Percentiles rank a stretch among this genome's conserved stretches.
These are phyloP conservation scores for Pollenia angustigena DNA, from an alignment of 2,888 invertebrate genomes.

Conservation along the genomic window DNA sequence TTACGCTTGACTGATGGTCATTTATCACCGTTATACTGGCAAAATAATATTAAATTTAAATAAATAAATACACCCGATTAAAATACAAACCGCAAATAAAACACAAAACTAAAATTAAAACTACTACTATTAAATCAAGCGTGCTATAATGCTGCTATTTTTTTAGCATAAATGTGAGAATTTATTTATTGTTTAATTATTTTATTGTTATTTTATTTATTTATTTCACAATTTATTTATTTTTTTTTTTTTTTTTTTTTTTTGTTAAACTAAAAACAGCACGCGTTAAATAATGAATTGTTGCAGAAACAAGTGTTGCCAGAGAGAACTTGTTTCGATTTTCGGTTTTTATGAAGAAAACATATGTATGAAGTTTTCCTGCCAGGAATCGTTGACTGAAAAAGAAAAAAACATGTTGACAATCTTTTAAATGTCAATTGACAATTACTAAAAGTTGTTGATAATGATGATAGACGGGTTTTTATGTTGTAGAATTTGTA, in stretches of 20 bases:
- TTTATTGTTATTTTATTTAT: neutral
- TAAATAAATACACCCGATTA: conserved; percentile 45
- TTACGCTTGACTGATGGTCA: conserved; percentile 74
- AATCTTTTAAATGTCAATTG: conserved; percentile 30
- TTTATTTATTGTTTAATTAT: conserved; percentile 25
- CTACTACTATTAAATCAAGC: conserved; percentile 77
- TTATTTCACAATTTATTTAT: neutral
- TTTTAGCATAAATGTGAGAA: conserved; percentile 45
- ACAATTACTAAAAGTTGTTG: conserved; percentile 18
- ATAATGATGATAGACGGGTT: conserved; percentile 41
- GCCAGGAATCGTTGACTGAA: conserved; percentile 6
- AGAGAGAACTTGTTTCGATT: conserved; percentile 35
- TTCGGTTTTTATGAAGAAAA: neutral
- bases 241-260: too few species aligned
- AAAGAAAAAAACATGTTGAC: neutral
- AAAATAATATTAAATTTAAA: conserved; percentile 64
- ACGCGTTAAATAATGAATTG: conserved; percentile 47
- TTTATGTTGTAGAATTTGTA: conserved; percentile 28
- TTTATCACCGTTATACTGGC: conserved; percentile 70
- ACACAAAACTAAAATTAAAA: conserved; percentile 53
- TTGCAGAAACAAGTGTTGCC: conserved; percentile 30
- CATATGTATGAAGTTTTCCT: neutral
- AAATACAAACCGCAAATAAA: conserved; percentile 53
- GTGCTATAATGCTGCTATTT: conserved; percentile 43
- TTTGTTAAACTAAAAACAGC: conserved; percentile 16